Evolutionary conservation across 1,140 invertebrate genomes (phyloP).

Genomic region (Goniozus legneri): DNA sequence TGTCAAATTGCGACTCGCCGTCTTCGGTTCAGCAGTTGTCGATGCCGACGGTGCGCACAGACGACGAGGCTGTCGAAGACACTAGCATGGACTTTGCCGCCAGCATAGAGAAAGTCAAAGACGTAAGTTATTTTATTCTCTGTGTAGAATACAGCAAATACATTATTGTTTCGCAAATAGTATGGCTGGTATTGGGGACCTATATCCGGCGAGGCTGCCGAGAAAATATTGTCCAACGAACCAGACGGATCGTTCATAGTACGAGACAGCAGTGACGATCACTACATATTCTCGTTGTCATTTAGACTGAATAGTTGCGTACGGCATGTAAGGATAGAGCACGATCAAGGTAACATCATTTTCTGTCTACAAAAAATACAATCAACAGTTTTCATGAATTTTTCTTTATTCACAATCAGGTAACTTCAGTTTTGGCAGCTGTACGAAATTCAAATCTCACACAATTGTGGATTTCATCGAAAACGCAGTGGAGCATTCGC

Average conservation of each 20-base stretch:
- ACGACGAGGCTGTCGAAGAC: slow-evolving; percentile 54
- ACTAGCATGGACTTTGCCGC: slow-evolving; percentile 78
- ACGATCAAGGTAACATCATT: slow-evolving; percentile 85
- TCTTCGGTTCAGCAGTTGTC: slow-evolving; percentile 36
- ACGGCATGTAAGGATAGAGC: slow-evolving; percentile 93
- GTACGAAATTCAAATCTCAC: slow-evolving; percentile 90
- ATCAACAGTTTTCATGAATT: background rate
- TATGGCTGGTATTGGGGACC: slow-evolving; percentile 99
- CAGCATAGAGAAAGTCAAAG: slow-evolving; percentile 91
- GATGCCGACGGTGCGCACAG: slow-evolving; percentile 21
- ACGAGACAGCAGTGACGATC: slow-evolving; percentile 94
- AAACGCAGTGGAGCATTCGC: slow-evolving; percentile 92
- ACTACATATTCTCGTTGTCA: slow-evolving; percentile 95
- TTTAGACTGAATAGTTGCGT: slow-evolving; percentile 92
- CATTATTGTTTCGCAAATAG: slow-evolving; percentile 54
- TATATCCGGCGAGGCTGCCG: slow-evolving; percentile 88
- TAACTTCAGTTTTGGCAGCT: slow-evolving; percentile 95
- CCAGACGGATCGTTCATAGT: slow-evolving; percentile 95
- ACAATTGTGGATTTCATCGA: slow-evolving; percentile 98
- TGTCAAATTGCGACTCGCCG: slow-evolving; percentile 43
- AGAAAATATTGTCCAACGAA: slow-evolving; percentile 89
- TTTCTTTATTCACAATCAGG: slow-evolving; percentile 56
- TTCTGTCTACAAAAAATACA: background rate
- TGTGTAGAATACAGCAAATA: background rate
- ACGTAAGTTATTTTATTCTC: slow-evolving; percentile 63